Conservation (phyloP, 1,140 invertebrate genomes). For the Arion vulgaris region DNA sequence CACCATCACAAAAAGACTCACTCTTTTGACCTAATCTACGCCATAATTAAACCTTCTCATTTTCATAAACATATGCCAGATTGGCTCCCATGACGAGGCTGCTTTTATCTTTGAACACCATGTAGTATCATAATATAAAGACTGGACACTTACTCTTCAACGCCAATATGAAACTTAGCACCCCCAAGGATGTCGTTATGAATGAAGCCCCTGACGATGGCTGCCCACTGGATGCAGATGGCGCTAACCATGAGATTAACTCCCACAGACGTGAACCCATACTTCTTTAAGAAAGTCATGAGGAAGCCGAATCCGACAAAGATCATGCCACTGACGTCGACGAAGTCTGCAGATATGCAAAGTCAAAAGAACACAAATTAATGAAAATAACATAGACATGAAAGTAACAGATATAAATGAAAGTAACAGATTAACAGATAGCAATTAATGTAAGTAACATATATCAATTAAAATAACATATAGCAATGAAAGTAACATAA, state of each 20-base stretch:
- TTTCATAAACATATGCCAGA: too few species aligned
- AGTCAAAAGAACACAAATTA: not conserved
- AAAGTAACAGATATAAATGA: too few species aligned
- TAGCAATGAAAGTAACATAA: too few species aligned
- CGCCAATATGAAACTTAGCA: constrained; percentile 48
- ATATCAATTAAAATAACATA: not conserved
- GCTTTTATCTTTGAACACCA: too few species aligned
- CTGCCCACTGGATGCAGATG: constrained; percentile 69
- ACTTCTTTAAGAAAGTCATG: constrained; percentile 94
- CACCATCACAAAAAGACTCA: too few species aligned
- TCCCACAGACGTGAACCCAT: constrained; percentile 90
- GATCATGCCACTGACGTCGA: constrained; percentile 98
- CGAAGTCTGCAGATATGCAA: constrained; percentile 81
- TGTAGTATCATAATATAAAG: too few species aligned
- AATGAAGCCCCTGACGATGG: constrained; percentile 66
- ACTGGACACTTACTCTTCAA: constrained; percentile 59
- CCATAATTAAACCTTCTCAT: too few species aligned
- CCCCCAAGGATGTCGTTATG: constrained; percentile 47
- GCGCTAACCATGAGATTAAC: constrained; percentile 85
- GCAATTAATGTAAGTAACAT: not conserved
- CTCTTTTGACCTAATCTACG: too few species aligned
- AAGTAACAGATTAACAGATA: too few species aligned
- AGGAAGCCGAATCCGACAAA: constrained; percentile 97
- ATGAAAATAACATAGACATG: not conserved
- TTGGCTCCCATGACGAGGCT: too few species aligned